Evolutionary conservation across 2,797 vertebrate genomes (phyloP).

Genomic region (Synanceia verrucosa): DNA sequence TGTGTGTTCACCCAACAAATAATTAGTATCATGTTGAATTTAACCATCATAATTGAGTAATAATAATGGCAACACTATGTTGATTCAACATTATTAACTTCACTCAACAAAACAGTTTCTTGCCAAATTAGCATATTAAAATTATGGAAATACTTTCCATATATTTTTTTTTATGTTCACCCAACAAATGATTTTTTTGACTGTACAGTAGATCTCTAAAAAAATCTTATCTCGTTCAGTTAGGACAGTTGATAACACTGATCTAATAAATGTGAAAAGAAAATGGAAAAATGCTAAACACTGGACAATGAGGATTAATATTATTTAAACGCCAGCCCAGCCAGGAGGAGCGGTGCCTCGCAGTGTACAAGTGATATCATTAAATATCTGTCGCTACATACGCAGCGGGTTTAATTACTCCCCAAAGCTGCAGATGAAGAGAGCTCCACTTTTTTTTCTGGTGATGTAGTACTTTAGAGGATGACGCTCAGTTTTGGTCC

Average conservation of each 20-base stretch:
- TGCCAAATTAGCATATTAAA: too few relatives aligned
- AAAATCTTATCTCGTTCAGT: too few relatives aligned
- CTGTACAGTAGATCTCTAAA: too few relatives aligned
- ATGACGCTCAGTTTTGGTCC: constrained; percentile 33
- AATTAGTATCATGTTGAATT: too few relatives aligned
- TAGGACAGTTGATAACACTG: constrained; percentile 30
- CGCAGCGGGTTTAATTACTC: constrained; percentile 59
- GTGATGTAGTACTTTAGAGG: constrained; percentile 44
- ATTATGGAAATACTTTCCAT: too few relatives aligned
- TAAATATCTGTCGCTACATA: constrained; percentile 54
- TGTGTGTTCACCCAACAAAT: too few relatives aligned
- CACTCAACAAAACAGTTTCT: too few relatives aligned
- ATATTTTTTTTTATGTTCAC: too few relatives aligned
- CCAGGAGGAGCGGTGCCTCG: constrained; percentile 36
- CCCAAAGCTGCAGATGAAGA: constrained; percentile 43
- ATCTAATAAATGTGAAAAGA: constrained; percentile 58
- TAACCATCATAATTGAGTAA: too few relatives aligned
- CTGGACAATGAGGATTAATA: constrained; percentile 25
- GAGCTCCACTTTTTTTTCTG: not conserved
- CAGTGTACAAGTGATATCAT: constrained; percentile 43
- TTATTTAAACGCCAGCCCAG: constrained; percentile 48
- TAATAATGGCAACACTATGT: too few relatives aligned
- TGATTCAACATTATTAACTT: too few relatives aligned
- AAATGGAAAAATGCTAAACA: constrained; percentile 43
- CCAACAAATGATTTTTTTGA: too few relatives aligned